phyloP scores from a whole-genome alignment of 2,797 vertebrate species.

The Onychomys torridus region DNA sequence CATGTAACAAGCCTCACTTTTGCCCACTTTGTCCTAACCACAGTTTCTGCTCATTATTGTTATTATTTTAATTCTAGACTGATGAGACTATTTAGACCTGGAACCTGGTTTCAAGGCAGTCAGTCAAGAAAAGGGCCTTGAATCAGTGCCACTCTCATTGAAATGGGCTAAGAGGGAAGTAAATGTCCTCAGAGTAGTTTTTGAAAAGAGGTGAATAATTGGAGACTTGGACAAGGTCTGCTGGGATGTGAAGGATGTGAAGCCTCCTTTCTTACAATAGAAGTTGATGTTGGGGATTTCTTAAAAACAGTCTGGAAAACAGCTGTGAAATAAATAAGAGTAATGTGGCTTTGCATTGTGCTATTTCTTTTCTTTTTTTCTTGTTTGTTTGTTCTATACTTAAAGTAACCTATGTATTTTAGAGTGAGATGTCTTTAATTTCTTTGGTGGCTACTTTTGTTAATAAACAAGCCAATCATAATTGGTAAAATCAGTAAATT shows the following conservation, averaged over 20 bases:
- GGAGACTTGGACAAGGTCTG: background rate
- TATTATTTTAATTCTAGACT: background rate
- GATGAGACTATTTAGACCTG: background rate
- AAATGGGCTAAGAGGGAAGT: background rate
- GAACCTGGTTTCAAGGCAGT: background rate
- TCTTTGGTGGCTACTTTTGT: background rate
- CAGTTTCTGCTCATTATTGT: background rate
- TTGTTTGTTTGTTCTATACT: background rate
- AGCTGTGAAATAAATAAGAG: background rate
- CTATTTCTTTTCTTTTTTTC: background rate
- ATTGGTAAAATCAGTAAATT: background rate
- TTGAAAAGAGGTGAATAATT: background rate
- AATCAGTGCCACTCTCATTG: background rate
- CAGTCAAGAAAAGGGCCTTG: background rate
- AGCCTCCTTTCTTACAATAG: background rate
- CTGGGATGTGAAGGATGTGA: background rate
- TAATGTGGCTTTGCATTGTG: background rate
- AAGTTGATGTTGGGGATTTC: background rate
- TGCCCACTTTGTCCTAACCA: background rate
- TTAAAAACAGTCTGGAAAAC: background rate
- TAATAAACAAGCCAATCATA: background rate
- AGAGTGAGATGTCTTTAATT: background rate
- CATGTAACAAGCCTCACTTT: background rate
- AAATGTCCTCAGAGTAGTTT: background rate
- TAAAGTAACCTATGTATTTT: background rate